A percentile compares a stretch with the other conserved stretches of the same genome.
Evolutionary conservation across 1,140 invertebrate genomes (phyloP).

Genomic region (Procambarus clarkii): DNA sequence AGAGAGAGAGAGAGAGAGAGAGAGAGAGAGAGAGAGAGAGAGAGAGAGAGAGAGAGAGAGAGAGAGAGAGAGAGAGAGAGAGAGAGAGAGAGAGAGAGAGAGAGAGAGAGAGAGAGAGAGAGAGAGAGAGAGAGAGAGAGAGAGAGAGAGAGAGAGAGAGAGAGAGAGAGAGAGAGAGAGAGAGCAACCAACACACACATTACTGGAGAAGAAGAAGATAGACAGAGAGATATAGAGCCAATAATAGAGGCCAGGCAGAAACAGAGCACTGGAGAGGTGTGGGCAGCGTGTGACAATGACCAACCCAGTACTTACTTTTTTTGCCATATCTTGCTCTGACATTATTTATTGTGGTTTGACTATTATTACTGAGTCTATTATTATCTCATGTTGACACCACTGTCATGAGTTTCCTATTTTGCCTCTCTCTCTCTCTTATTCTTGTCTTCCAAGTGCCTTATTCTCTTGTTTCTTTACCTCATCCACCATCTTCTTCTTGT

Average conservation of each 20-base stretch:
- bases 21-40: background rate
- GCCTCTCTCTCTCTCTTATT: background rate
- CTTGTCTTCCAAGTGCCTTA: background rate
- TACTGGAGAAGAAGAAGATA: too few species aligned
- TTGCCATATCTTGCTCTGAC: background rate
- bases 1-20: background rate
- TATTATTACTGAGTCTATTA: background rate
- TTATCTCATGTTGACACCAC: background rate
- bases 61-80: too few species aligned
- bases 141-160: background rate
- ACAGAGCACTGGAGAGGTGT: background rate
- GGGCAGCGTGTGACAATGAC: background rate
- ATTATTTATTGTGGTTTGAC: constrained; percentile 1
- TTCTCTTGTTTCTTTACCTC: background rate
- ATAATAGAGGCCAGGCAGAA: background rate
- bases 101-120: too few species aligned
- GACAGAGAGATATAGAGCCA: background rate
- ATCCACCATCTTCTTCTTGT: too few species aligned
- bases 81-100: too few species aligned
- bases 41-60: too few species aligned
- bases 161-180: background rate
- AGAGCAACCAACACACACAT: background rate
- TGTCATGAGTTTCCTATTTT: background rate
- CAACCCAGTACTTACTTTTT: background rate
- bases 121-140: too few species aligned